These are phyloP conservation scores for Bos taurus DNA, from an alignment of 2,113 vertebrate genomes.

Conservation along the genomic window ARS-UCD2.0 NC_037331.1:4406001-4406500, in stretches of 20 bases:
- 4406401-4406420: background rate
- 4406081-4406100: background rate
- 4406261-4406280: background rate
- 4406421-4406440: background rate
- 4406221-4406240: background rate
- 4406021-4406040: background rate
- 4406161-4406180: no score
- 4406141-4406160: no score
- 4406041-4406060: fast-evolving
- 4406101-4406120: background rate
- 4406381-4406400: background rate
- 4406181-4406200: no score
- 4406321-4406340: background rate
- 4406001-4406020: background rate
- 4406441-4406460: background rate
- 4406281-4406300: background rate
- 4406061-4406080: background rate
- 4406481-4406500: background rate
- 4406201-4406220: background rate
- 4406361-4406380: background rate
- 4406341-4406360: background rate
- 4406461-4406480: background rate
- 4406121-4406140: no score
- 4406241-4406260: background rate
- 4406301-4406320: background rate